Conservation (phyloP, 2,797 vertebrate species). For the Trachops cirrhosus region DNA sequence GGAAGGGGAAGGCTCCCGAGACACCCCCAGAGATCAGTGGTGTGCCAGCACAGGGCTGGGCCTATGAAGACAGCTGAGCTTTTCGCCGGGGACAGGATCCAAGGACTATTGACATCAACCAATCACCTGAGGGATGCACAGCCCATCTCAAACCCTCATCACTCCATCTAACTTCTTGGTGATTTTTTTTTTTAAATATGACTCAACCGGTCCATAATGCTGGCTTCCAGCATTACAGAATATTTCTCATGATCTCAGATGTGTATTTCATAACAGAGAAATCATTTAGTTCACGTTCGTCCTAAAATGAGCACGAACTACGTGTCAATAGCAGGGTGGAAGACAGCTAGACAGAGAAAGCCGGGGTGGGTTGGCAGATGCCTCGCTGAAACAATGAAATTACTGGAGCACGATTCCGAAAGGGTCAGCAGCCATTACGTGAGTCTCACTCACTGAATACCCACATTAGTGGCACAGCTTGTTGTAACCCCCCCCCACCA, state of each 20-base stretch:
- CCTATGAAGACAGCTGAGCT: fast-evolving
- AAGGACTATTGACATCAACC: not conserved
- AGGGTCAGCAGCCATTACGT: not conserved
- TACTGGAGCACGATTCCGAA: not conserved
- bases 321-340: not conserved
- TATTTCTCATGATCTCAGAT: constrained; percentile 5
- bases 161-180: not conserved
- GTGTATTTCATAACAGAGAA: constrained; percentile 16
- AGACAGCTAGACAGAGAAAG: constrained; percentile 17
- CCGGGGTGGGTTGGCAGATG: not conserved
- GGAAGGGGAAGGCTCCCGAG: not conserved
- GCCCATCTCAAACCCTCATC: not conserved
- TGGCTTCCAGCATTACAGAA: not conserved
- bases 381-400: not conserved
- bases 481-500: not conserved
- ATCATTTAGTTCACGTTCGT: not conserved
- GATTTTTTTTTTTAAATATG: not conserved
- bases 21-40: not conserved
- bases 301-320: constrained; percentile 1
- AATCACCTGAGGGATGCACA: not conserved
- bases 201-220: not conserved
- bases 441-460: not conserved
- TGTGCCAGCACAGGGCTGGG: not conserved
- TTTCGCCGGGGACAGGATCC: not conserved
- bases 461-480: not conserved